Evolutionary conservation across 2,113 vertebrate genomes (phyloP).

Genomic region (Leptosomus discolor): DNA sequence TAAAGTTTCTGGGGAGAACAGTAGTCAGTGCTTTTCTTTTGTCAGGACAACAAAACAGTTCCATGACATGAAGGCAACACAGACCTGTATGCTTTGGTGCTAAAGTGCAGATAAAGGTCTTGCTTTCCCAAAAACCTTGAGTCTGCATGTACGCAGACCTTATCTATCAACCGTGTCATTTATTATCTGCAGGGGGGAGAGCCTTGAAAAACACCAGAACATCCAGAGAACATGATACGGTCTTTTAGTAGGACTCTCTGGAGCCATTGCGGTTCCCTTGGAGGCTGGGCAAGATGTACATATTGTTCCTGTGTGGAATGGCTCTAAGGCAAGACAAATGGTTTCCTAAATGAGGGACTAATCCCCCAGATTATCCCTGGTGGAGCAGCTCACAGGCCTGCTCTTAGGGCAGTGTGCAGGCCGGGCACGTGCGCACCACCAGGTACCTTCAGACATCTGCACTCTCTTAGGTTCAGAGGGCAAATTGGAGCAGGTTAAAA

Average conservation of each 20-base stretch:
- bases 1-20: not conserved
- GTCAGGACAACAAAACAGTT: not conserved
- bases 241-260: not conserved
- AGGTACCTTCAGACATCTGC: not conserved
- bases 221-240: not conserved
- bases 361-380: not conserved
- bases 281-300: not conserved
- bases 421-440: not conserved
- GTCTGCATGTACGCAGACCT: not conserved
- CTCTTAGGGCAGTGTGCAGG: not conserved
- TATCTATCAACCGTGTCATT: conserved; percentile 10
- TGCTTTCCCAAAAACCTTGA: not conserved
- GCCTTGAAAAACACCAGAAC: conserved; percentile 62
- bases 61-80: not conserved
- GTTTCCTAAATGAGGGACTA: not conserved
- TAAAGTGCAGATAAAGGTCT: not conserved
- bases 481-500: not conserved
- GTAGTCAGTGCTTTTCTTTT: not conserved
- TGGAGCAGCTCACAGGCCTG: not conserved
- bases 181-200: not conserved
- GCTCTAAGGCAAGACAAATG: not conserved
- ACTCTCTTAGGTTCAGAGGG: not conserved
- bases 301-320: not conserved
- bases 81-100: not conserved
- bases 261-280: not conserved